These are phyloP conservation scores for Oreortyx pictus DNA, from an alignment of 2,797 vertebrate genomes.

Conservation along the genomic window DNA sequence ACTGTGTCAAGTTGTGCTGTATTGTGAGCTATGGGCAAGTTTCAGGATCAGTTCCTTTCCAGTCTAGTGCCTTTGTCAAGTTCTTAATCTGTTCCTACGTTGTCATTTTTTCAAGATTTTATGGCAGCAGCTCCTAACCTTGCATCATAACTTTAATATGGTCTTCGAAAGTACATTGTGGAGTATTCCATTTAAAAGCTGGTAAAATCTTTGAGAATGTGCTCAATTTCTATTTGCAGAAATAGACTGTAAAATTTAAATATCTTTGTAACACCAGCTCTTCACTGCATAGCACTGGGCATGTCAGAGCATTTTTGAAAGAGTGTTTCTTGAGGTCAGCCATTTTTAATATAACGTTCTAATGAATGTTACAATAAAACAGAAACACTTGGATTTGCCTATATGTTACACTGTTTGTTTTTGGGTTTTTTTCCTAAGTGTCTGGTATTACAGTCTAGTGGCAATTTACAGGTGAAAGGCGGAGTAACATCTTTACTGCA, in stretches of 20 bases:
- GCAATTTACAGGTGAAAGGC: background rate
- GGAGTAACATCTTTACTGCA: background rate
- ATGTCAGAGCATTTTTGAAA: background rate
- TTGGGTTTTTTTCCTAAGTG: background rate
- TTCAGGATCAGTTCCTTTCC: background rate
- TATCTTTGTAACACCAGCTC: background rate
- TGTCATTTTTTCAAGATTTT: background rate
- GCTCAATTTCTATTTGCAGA: background rate
- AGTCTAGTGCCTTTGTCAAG: background rate
- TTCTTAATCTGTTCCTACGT: background rate
- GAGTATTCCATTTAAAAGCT: background rate
- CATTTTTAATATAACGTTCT: background rate
- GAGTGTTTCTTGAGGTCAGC: background rate
- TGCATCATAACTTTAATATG: background rate
- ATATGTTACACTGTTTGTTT: fast-evolving
- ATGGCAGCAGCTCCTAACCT: background rate
- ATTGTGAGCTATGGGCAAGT: background rate
- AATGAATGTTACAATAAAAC: background rate
- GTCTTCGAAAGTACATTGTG: background rate
- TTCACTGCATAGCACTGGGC: background rate
- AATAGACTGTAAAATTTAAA: background rate
- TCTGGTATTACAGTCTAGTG: background rate
- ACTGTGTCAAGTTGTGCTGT: background rate
- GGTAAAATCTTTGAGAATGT: background rate
- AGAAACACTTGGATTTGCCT: background rate